Evolutionary conservation across 2,797 vertebrate species (phyloP).

Genomic region (Iguana delicatissima): DNA sequence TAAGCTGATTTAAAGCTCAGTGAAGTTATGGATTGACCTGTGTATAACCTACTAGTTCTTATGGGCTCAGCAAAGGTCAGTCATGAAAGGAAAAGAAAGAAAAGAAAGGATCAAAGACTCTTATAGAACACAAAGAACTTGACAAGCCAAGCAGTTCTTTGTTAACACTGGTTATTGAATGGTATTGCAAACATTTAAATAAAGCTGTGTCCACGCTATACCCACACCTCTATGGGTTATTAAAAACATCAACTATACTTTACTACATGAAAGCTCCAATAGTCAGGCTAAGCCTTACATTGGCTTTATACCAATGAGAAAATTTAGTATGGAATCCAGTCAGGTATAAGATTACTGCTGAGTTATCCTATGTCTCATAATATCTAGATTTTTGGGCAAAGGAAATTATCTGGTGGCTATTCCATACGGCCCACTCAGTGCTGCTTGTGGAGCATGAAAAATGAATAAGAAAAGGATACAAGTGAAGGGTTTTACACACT

Average conservation of each 20-base stretch:
- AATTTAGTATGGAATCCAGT: neutral
- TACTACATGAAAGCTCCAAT: neutral
- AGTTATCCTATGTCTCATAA: neutral
- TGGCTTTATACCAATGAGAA: neutral
- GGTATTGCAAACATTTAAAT: neutral
- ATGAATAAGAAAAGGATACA: neutral
- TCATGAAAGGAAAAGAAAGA: neutral
- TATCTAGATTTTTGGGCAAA: neutral
- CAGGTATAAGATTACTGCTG: neutral
- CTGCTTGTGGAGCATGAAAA: no score
- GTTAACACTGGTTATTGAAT: neutral
- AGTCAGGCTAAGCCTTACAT: neutral
- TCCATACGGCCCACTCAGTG: neutral
- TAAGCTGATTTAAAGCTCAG: conserved; percentile 12
- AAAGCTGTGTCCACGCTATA: neutral
- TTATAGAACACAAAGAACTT: neutral
- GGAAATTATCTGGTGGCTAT: neutral
- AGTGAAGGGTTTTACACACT: neutral
- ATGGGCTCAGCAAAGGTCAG: conserved; percentile 10
- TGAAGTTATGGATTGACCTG: conserved; percentile 2
- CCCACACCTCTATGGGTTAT: neutral
- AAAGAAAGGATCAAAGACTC: neutral
- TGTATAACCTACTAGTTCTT: neutral
- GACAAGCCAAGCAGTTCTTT: neutral
- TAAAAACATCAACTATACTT: neutral